These are phyloP conservation scores for Drosophila persimilis DNA, from an alignment of 1,140 invertebrate genomes.

Conservation along the genomic window DNA sequence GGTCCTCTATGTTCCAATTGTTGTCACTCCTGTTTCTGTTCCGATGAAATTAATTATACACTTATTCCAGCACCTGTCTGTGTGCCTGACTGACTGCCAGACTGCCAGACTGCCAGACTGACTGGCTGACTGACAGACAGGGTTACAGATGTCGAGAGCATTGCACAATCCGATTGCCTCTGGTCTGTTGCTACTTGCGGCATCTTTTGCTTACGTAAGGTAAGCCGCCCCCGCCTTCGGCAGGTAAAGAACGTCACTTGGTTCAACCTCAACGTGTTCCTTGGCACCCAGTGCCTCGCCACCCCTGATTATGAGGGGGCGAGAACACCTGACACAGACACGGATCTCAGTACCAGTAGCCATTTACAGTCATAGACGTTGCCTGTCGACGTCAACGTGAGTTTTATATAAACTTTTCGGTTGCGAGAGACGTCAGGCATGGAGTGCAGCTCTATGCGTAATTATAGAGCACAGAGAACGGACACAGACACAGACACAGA, in stretches of 20 bases:
- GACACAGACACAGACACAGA: constrained; percentile 22
- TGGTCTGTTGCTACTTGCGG: constrained; percentile 20
- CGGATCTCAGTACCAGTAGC: constrained; percentile 6
- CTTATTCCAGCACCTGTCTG: constrained; percentile 27
- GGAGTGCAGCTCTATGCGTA: constrained; percentile 49
- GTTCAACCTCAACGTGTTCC: no score
- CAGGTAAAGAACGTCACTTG: constrained; percentile 29
- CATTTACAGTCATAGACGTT: neutral
- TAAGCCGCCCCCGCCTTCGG: neutral
- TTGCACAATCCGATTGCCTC: constrained; percentile 54
- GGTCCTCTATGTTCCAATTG: neutral
- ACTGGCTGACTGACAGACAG: constrained; percentile 9
- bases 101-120: no score
- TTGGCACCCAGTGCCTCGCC: neutral
- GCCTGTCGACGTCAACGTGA: constrained; percentile 17
- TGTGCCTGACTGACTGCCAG: no score
- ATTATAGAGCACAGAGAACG: constrained; percentile 56
- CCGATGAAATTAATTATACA: constrained; percentile 69
- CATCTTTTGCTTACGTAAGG: constrained; percentile 18
- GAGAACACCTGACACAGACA: constrained; percentile 26
- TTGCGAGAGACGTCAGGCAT: constrained; percentile 6
- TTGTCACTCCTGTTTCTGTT: constrained; percentile 26
- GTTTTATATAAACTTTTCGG: constrained; percentile 68
- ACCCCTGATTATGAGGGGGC: constrained; percentile 10
- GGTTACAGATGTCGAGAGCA: constrained; percentile 33